phyloP scores from a whole-genome alignment of 2,113 vertebrate genomes.

The Bungarus multicinctus region DNA sequence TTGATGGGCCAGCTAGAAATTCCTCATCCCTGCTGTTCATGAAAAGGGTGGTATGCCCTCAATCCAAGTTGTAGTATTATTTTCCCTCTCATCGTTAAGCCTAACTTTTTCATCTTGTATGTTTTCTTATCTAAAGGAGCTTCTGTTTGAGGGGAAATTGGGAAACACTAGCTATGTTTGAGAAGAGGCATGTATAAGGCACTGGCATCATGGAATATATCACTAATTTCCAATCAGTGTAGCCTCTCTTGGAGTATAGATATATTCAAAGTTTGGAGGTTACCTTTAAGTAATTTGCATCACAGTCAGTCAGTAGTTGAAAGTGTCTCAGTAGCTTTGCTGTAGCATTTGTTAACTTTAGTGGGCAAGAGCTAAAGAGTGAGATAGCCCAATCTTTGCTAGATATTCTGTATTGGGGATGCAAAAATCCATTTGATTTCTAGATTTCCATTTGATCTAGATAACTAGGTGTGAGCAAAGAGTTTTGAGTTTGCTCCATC shows the following conservation, averaged over 20 bases:
- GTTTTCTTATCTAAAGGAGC: background rate
- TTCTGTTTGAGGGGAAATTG: background rate
- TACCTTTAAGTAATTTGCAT: background rate
- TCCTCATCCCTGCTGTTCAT: background rate
- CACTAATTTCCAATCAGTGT: background rate
- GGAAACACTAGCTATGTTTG: background rate
- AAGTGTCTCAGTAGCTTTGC: background rate
- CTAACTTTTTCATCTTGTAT: background rate
- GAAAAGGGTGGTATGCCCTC: background rate
- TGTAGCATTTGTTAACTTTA: background rate
- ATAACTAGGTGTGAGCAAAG: background rate
- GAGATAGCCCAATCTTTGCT: background rate
- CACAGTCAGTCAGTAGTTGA: background rate
- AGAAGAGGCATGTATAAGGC: background rate
- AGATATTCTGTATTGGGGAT: background rate
- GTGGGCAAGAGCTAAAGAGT: background rate
- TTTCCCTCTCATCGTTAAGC: background rate
- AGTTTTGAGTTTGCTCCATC: background rate
- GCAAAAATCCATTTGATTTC: background rate
- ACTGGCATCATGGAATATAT: background rate
- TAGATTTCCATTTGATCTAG: too few species aligned
- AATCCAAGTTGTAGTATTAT: background rate
- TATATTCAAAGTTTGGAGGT: background rate
- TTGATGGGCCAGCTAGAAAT: background rate
- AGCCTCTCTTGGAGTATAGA: background rate